Percentiles rank a stretch among this genome's conserved stretches.
Conservation (phyloP, 2,888 invertebrate genomes). For the Limenitis arthemis region DNA sequence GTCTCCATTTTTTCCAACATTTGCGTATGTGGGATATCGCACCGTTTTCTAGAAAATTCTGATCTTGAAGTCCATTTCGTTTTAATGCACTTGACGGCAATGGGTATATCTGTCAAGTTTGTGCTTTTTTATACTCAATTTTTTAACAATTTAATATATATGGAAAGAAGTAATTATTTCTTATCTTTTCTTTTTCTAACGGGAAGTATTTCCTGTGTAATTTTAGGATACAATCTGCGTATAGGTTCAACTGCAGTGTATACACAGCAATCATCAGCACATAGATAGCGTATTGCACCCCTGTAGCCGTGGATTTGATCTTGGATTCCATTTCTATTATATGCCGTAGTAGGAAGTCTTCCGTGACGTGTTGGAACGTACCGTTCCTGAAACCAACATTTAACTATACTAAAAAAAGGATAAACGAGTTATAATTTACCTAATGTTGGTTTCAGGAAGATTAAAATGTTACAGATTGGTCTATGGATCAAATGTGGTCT, state of each 20-base stretch:
- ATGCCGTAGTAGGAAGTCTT: conserved; percentile 53
- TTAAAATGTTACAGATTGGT: background rate
- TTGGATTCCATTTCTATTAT: conserved; percentile 56
- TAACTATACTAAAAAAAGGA: conserved; percentile 28
- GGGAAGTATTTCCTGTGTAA: conserved; percentile 49
- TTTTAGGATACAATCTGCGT: conserved; percentile 38
- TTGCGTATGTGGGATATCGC: conserved; percentile 55
- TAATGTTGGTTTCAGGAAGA: conserved; percentile 31
- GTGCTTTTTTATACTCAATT: background rate
- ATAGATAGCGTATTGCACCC: conserved; percentile 52
- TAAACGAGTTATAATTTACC: background rate
- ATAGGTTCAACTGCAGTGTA: conserved; percentile 48
- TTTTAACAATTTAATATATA: background rate
- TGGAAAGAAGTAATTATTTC: conserved; percentile 23
- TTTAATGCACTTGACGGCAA: conserved; percentile 57
- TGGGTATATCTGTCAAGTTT: conserved; percentile 42
- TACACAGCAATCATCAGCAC: conserved; percentile 39
- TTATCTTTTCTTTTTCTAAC: conserved; percentile 39
- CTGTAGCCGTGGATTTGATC: conserved; percentile 61
- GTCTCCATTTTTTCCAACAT: conserved; percentile 47
- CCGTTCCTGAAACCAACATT: conserved; percentile 66
- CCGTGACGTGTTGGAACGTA: conserved; percentile 59
- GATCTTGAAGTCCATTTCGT: conserved; percentile 61
- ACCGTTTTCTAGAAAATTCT: conserved; percentile 49
- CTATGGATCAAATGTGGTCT: background rate